Base-by-base conservation (phyloP, 2,113 vertebrate genomes). In the Columba livia region DNA sequence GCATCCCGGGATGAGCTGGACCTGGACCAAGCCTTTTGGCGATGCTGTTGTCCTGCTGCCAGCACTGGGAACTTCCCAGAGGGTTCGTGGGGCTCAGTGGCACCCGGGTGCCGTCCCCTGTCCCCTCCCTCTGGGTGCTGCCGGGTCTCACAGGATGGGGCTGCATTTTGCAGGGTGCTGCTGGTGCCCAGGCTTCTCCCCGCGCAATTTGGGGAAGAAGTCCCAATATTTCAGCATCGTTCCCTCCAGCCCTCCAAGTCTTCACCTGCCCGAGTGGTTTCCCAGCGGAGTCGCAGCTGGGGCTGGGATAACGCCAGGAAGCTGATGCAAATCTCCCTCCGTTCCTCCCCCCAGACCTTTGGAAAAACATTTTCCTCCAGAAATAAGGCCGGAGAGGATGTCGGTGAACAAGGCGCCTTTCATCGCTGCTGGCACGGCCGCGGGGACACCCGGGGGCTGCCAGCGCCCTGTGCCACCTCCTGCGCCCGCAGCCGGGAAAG, bases 341-440 rank as follows among this genome's bases (percentile, higher is more conserved):
- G 42, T 34, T 32, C 11, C 56, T 36, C 26, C 5, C 15, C 71
- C 57, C 29, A 64, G 82, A 73, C 24, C 77, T 62, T 58, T 81
- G 91, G 82, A 71, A 54, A 80, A 92, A 80, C 62, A 57, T 91
- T 93, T 93, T 90, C 70, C 64, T 95, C n/a, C 94, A 74, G 85
- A 56, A 86, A 13, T 2, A 54, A 60, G 83, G 73, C 78, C 2
- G 42, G 31, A 64, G 93, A 95, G 91, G 89, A 88, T 94, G 93
- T 64, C 4, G 19, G 5, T 0, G 34, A 95, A 97, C 94, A 97
- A 96, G 69, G 89, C 19, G 34, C 92, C 90, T 92, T 97, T 96
- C 92, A 96, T 89, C 20, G n/a, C 72, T 0, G 32, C 78, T 96
- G 94, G 90, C 95, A 94, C 11, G 4, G 17, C 89, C 0, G 15